These are phyloP conservation scores for Apeltes quadracus DNA, from an alignment of 2,113 vertebrate genomes.

Conservation along the genomic window DNA sequence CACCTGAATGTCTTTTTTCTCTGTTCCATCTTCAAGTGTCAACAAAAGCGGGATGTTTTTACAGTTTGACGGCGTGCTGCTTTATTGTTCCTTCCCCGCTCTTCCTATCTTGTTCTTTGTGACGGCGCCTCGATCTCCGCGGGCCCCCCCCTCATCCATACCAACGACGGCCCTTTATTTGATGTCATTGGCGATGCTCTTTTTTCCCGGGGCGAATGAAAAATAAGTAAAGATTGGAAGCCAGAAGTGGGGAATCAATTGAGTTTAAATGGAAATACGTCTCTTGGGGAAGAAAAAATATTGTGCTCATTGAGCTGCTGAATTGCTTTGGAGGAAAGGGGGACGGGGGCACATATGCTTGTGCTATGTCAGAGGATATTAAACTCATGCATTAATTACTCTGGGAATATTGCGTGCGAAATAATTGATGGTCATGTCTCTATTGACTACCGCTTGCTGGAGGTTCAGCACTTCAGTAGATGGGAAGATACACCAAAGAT, in stretches of 20 bases:
- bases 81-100: conserved; percentile 36
- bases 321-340: conserved; percentile 67
- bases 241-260: conserved; percentile 75
- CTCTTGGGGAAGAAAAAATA: conserved; percentile 74
- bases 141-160: conserved; percentile 69
- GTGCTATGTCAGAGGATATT: conserved; percentile 64
- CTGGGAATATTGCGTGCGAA: conserved; percentile 36
- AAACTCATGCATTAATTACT: conserved; percentile 70
- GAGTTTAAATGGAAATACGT: conserved; percentile 75
- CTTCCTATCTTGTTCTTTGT: conserved; percentile 63
- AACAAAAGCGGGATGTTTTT: conserved; percentile 46
- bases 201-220: conserved; percentile 55
- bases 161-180: conserved; percentile 77
- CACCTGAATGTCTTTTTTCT: conserved; percentile 23
- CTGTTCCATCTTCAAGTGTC: conserved; percentile 40
- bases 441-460: conserved; percentile 26
- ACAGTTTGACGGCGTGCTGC: conserved; percentile 24
- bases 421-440: conserved; percentile 38
- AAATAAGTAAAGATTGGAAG: conserved; percentile 59
- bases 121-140: conserved; percentile 56
- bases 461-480: conserved; percentile 10
- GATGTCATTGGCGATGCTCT: conserved; percentile 74
- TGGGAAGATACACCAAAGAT: neutral
- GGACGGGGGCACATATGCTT: conserved; percentile 51
- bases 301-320: conserved; percentile 66